Base-by-base conservation (phyloP, 2,113 vertebrate species). In the Colaptes auratus region DNA sequence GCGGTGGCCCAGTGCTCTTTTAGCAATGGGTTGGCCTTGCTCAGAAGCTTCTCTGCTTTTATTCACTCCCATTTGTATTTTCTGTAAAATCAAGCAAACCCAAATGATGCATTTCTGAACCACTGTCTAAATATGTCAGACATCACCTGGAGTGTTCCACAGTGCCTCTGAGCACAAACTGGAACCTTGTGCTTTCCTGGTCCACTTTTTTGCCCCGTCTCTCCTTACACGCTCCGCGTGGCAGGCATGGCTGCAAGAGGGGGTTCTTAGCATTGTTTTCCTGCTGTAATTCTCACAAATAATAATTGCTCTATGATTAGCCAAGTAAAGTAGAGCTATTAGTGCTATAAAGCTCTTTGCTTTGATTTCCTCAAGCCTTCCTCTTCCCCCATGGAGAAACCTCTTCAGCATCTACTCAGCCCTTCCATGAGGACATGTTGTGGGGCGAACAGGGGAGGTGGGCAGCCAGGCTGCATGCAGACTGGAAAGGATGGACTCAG, bases 1-100 rank as follows among this genome's bases (percentile, higher is more conserved):
- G 90, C 0, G 0, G n/a, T 42, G 52, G 72, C 59, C 35, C 7
- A 8, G 10, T 64, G 56, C 5, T 46, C n/a, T 50, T 1, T 50
- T 46, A 67, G 53, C 52, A 71, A 61, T 21, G 31, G 24, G 33
- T 36, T 75, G 52, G 20, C 33, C 52, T 88, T 90, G 76, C 39
- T 81, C 31, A 56, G 60, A 86, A 73, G 60, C 18, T 25, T 14
- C 10, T 3, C 1, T 76, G 28, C 5, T 92, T 75, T 84, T 36
- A n/a, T 67, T 67, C 20, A 19, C 4, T 82, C 17, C 31, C 23
- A 35, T 69, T 60, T 81, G 6, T 17, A n/a, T 90, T 78, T 89
- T 71, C 52, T 78, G 16, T 48, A 75, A 92, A 83, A 64, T 18
- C 36, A 80, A n/a, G 9, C 11, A 67, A 90, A 78, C 25, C 1